Evolutionary conservation across 92 coral and sea anemone genomes (phyloP).

Genomic region (Zoanthus sociatus): DNA sequence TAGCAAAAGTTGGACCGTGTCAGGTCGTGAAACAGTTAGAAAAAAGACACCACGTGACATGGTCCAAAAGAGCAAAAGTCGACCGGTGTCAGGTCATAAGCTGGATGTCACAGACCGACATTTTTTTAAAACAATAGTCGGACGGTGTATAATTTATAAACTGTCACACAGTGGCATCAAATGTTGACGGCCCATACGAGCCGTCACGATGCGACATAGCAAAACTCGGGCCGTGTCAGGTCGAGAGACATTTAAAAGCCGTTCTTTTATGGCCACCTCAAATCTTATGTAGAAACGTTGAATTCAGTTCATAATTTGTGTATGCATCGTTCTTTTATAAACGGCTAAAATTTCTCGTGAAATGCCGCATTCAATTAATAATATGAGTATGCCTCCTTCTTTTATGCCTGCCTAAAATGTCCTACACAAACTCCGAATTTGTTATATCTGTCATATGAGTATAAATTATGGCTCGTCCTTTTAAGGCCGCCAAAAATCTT

Average conservation of each 20-base stretch:
- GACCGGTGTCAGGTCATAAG: background rate
- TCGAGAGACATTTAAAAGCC: background rate
- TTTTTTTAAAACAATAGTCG: background rate
- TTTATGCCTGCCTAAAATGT: too few relatives aligned
- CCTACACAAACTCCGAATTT: too few relatives aligned
- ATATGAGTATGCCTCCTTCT: background rate
- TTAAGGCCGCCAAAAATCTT: background rate
- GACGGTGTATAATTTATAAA: background rate
- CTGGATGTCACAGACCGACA: background rate
- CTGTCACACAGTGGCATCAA: background rate
- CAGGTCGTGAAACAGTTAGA: background rate
- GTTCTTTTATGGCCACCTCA: background rate
- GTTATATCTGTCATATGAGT: too few relatives aligned
- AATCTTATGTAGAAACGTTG: background rate
- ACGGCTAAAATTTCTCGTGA: background rate
- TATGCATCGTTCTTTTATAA: background rate
- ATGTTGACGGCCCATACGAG: constrained; percentile 8
- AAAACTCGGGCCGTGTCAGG: background rate
- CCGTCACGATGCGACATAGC: constrained; percentile 5
- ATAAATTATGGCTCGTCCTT: background rate
- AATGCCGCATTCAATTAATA: background rate
- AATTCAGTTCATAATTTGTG: background rate
- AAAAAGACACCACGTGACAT: constrained; percentile 14
- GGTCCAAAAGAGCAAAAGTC: constrained; percentile 14
- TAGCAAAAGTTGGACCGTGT: background rate